These are phyloP conservation scores for Amblyjoppa fuscipennis DNA, from an alignment of 2,888 invertebrate genomes.

Conservation along the genomic window DNA sequence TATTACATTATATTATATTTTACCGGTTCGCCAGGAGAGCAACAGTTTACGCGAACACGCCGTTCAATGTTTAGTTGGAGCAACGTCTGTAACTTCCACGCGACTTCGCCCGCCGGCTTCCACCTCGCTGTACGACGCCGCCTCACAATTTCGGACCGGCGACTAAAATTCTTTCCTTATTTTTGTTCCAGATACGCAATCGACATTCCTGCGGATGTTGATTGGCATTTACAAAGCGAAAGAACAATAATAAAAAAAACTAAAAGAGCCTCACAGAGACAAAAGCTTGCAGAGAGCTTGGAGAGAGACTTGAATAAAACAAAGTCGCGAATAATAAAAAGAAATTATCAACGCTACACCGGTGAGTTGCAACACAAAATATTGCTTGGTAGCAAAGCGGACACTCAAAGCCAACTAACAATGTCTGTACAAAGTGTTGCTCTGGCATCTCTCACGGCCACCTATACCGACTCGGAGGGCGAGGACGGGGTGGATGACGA, in stretches of 20 bases:
- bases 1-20: too few relatives aligned
- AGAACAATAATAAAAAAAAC: background rate
- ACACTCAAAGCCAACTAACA: constrained; percentile 84
- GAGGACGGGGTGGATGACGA: constrained; percentile 92
- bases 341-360: constrained; percentile 72
- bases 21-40: too few relatives aligned
- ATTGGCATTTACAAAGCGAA: background rate
- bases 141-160: background rate
- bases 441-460: constrained; percentile 94
- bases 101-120: too few relatives aligned
- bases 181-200: constrained; percentile 42
- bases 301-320: background rate
- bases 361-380: constrained; percentile 85
- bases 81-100: too few relatives aligned
- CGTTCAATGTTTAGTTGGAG: too few relatives aligned
- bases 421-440: constrained; percentile 87
- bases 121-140: background rate
- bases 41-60: too few relatives aligned
- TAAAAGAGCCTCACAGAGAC: background rate
- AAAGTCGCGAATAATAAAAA: constrained; percentile 19
- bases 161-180: background rate
- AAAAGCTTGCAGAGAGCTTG: background rate
- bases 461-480: constrained; percentile 96
- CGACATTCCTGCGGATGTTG: constrained; percentile 45
- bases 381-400: constrained; percentile 83